These are phyloP conservation scores for Sebastes fasciatus DNA, from an alignment of 2,113 vertebrate genomes.

Conservation along the genomic window DNA sequence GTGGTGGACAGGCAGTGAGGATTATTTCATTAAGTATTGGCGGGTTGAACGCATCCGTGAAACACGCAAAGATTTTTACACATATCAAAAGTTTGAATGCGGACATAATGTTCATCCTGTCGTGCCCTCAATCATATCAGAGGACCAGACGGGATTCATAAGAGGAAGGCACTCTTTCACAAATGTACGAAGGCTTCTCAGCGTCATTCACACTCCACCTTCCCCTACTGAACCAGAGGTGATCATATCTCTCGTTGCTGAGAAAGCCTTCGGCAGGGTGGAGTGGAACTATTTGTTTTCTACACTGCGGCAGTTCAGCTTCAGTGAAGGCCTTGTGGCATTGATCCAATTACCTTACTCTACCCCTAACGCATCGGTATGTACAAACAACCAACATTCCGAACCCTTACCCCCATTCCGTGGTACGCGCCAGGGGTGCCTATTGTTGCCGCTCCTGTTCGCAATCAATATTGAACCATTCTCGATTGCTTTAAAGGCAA, in stretches of 20 bases:
- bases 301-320: neutral
- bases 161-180: neutral
- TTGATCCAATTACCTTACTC: too few species aligned
- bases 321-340: neutral
- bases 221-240: neutral
- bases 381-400: too few species aligned
- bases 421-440: too few species aligned
- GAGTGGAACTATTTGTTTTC: neutral
- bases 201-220: too few species aligned
- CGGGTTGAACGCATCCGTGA: neutral
- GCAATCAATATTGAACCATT: too few species aligned
- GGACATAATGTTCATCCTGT: neutral
- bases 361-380: too few species aligned
- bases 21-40: neutral
- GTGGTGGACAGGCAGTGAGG: neutral
- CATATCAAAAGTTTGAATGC: neutral
- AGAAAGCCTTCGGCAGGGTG: conserved; percentile 21
- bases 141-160: neutral
- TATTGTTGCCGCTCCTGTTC: too few species aligned
- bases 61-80: neutral
- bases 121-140: neutral
- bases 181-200: neutral
- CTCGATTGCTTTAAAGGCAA: too few species aligned
- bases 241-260: neutral
- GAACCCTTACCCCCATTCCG: too few species aligned